Percentiles rank a stretch among this genome's conserved stretches.
phyloP scores from a whole-genome alignment of 2,113 vertebrate genomes.

The Cranoglanis bouderius region DNA sequence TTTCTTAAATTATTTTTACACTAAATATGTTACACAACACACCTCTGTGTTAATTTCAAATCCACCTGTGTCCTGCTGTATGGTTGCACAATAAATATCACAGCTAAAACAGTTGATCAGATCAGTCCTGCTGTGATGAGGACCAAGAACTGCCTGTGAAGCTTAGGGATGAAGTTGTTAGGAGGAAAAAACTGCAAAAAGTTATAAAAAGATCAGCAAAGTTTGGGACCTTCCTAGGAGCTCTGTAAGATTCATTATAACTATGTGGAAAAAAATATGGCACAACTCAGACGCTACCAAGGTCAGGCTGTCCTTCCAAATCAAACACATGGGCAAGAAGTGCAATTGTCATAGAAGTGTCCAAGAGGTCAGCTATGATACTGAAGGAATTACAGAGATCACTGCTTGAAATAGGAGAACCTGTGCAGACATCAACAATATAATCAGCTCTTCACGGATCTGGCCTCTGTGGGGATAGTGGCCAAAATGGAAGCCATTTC shows the following conservation, averaged over 20 bases:
- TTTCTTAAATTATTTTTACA: neutral
- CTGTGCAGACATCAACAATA: neutral
- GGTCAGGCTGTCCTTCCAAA: neutral
- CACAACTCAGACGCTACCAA: neutral
- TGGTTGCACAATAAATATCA: neutral
- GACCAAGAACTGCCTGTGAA: neutral
- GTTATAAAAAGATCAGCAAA: neutral
- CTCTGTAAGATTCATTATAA: neutral
- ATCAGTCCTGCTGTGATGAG: neutral
- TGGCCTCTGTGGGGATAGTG: neutral
- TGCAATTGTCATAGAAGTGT: neutral
- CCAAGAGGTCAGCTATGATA: neutral
- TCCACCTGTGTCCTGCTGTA: neutral
- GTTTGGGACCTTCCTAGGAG: neutral
- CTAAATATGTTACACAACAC: neutral
- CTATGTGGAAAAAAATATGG: neutral
- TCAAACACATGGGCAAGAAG: neutral
- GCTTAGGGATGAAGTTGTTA: neutral
- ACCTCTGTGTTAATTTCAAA: neutral
- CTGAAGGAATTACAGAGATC: neutral
- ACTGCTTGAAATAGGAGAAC: neutral
- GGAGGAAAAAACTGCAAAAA: neutral
- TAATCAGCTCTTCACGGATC: neutral
- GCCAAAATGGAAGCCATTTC: too few species aligned
- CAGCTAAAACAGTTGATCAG: neutral